phyloP scores from a whole-genome alignment of 2,888 invertebrate genomes.

The Rotaria magnacalcarata region DNA sequence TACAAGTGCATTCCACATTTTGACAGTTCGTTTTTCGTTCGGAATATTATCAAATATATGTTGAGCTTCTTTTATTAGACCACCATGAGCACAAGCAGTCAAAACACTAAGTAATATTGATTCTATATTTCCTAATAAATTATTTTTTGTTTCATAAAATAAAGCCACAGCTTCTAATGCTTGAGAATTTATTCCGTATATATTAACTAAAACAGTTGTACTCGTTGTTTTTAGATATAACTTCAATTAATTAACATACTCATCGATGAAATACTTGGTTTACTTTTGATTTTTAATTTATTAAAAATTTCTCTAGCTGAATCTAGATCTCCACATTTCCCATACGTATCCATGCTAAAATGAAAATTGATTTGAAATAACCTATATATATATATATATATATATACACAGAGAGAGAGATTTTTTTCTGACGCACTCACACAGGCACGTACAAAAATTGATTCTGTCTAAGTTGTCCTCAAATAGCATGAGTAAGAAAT shows the following conservation, averaged over 20 bases:
- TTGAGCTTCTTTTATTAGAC: not conserved
- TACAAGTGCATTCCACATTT: not conserved
- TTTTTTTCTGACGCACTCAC: too few relatives aligned
- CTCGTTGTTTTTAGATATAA: not conserved
- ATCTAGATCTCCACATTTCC: not conserved
- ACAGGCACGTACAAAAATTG: too few relatives aligned
- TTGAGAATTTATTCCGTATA: not conserved
- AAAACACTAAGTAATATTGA: slow-evolving; percentile 5
- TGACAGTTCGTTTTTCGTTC: not conserved
- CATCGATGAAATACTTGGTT: slow-evolving; percentile 17
- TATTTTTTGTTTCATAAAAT: not conserved
- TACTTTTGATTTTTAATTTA: not conserved
- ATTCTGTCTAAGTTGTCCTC: too few relatives aligned
- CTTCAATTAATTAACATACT: not conserved
- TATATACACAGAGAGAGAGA: too few relatives aligned
- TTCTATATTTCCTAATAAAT: not conserved
- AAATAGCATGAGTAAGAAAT: too few relatives aligned
- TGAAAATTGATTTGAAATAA: not conserved
- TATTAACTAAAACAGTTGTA: not conserved
- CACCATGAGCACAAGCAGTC: slow-evolving; percentile 14
- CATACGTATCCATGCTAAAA: slow-evolving; percentile 6
- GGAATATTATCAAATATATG: not conserved
- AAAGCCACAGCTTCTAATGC: not conserved
- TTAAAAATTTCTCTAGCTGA: not conserved
- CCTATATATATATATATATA: too few relatives aligned